Evolutionary conservation across 1,140 invertebrate genomes (phyloP).

Genomic region (Pemphigus obesinymphae): DNA sequence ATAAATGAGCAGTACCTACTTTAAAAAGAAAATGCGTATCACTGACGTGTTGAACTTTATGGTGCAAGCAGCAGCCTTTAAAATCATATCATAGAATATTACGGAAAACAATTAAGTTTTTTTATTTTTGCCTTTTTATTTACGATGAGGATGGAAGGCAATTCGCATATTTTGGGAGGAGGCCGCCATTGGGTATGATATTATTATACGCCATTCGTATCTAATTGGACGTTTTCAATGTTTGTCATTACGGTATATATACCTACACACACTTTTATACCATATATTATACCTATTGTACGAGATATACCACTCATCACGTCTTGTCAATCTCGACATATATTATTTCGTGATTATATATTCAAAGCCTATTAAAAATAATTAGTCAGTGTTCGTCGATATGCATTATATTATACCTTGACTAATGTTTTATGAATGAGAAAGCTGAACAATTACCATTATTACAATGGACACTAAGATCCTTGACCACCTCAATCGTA

Average conservation of each 20-base stretch:
- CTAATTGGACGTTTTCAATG: not conserved
- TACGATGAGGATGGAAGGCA: no score
- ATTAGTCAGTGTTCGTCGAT: not conserved
- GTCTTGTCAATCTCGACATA: not conserved
- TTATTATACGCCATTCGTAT: no score
- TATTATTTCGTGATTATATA: not conserved
- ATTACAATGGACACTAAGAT: slow-evolving; percentile 5
- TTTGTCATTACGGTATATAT: not conserved
- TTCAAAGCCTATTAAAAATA: not conserved
- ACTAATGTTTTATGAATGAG: slow-evolving; percentile 30
- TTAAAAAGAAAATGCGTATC: no score
- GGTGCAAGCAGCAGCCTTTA: no score
- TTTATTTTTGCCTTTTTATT: no score
- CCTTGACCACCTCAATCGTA: slow-evolving; percentile 11
- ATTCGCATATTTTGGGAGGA: no score
- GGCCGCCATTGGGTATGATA: no score
- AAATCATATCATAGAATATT: no score
- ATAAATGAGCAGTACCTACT: no score
- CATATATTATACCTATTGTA: not conserved
- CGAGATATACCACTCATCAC: not conserved
- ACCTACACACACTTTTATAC: no score
- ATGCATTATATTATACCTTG: not conserved
- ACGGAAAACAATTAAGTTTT: no score
- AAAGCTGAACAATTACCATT: slow-evolving; percentile 19
- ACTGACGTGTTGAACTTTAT: no score